Conservation (phyloP, 2,113 vertebrate species). For the Megaleporinus macrocephalus region DNA sequence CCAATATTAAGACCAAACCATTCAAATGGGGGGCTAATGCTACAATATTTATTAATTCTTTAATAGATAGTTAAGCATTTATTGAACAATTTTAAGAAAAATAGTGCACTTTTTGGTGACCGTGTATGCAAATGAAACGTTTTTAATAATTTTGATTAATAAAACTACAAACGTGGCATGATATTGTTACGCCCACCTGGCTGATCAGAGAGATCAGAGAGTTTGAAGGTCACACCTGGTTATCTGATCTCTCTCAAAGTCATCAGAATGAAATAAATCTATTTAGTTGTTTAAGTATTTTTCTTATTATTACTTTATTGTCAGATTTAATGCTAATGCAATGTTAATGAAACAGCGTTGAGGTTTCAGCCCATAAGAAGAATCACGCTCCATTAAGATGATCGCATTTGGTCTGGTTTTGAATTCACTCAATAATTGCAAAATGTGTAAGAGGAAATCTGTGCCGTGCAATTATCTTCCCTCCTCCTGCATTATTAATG, state of each 20-base stretch:
- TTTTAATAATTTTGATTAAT: no score
- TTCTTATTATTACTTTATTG: not conserved
- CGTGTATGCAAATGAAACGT: no score
- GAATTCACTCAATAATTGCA: conserved; percentile 33
- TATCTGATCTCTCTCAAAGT: not conserved
- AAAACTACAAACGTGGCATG: no score
- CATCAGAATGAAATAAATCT: not conserved
- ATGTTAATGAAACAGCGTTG: not conserved
- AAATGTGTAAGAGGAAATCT: conserved; percentile 24
- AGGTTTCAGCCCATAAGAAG: not conserved
- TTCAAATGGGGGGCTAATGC: no score
- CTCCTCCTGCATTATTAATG: conserved; percentile 40
- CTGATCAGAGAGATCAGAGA: no score
- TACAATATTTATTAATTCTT: no score
- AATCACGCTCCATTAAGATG: not conserved
- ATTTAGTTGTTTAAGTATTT: not conserved
- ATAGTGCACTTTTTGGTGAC: no score
- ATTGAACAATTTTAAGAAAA: no score
- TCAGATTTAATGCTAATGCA: not conserved
- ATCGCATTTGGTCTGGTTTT: not conserved
- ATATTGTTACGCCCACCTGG: no score
- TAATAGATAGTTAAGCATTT: no score
- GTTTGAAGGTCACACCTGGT: no score
- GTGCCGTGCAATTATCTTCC: conserved; percentile 24
- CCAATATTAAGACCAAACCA: no score